phyloP scores from a whole-genome alignment of 2,113 vertebrate species.

The Ictalurus furcatus region DNA sequence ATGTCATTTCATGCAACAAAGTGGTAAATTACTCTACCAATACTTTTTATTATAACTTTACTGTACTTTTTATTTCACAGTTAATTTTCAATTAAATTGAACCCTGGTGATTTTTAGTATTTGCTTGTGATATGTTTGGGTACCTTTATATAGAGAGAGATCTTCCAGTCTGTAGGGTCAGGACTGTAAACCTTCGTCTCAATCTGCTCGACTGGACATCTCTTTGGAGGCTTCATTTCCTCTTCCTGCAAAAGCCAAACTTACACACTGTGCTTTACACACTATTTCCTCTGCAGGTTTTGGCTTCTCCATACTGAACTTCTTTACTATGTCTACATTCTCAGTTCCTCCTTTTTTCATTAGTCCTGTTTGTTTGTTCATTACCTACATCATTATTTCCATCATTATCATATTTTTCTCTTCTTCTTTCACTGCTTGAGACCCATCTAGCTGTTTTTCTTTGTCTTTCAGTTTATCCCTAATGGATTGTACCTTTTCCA shows the following conservation, averaged over 20 bases:
- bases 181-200: background rate
- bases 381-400: background rate
- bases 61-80: background rate
- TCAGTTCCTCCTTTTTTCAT: background rate
- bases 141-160: constrained; percentile 89
- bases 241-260: background rate
- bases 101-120: background rate
- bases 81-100: background rate
- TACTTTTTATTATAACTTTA: background rate
- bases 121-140: background rate
- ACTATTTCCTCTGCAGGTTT: background rate
- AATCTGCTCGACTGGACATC: background rate
- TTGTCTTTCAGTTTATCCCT: background rate
- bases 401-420: background rate
- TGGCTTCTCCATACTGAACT: background rate
- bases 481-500: background rate
- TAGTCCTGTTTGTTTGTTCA: background rate
- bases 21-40: background rate
- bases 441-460: background rate
- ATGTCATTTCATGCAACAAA: background rate
- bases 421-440: background rate
- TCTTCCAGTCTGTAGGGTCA: constrained; percentile 63
- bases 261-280: background rate
- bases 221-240: background rate
- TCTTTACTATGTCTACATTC: background rate